A percentile compares a stretch with the other conserved stretches of the same genome.
These are phyloP conservation scores for Caenorhabditis becei DNA, from an alignment of 2,888 invertebrate genomes.

Conservation along the genomic window DNA sequence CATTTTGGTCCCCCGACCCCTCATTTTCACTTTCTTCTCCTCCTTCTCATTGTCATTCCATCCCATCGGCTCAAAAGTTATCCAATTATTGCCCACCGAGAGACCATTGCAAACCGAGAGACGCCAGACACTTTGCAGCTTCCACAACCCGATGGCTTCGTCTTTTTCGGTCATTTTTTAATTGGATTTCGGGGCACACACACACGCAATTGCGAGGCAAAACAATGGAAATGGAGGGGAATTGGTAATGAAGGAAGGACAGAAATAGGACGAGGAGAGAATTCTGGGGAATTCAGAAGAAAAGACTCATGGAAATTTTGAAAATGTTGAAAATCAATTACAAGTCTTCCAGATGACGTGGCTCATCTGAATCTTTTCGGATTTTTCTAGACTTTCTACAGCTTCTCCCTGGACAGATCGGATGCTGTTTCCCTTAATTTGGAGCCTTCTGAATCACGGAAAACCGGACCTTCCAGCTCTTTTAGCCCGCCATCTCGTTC, in stretches of 20 bases:
- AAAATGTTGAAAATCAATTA: no score
- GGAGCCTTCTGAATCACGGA: no score
- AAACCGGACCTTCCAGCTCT: no score
- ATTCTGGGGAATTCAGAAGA: no score
- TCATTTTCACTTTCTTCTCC: neutral
- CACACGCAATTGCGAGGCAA: conserved; percentile 1
- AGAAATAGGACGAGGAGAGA: no score
- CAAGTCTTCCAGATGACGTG: no score
- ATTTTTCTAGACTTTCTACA: no score
- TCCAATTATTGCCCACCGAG: neutral
- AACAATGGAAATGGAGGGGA: neutral
- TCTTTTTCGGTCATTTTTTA: conserved; percentile 2
- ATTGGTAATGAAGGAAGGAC: neutral
- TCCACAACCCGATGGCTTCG: conserved; percentile 9
- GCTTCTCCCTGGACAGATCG: no score
- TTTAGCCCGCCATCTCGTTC: no score
- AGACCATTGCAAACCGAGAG: neutral
- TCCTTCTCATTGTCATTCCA: neutral
- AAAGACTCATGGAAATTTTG: no score
- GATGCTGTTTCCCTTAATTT: no score
- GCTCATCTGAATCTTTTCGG: no score
- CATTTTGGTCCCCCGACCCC: neutral
- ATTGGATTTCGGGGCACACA: conserved; percentile 2
- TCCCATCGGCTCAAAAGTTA: neutral
- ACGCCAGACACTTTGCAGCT: conserved; percentile 1